A percentile compares a stretch with the other conserved stretches of the same genome.
These are phyloP conservation scores for Coregonus ussuriensis DNA, from an alignment of 2,797 vertebrate genomes.

Conservation along the genomic window DNA sequence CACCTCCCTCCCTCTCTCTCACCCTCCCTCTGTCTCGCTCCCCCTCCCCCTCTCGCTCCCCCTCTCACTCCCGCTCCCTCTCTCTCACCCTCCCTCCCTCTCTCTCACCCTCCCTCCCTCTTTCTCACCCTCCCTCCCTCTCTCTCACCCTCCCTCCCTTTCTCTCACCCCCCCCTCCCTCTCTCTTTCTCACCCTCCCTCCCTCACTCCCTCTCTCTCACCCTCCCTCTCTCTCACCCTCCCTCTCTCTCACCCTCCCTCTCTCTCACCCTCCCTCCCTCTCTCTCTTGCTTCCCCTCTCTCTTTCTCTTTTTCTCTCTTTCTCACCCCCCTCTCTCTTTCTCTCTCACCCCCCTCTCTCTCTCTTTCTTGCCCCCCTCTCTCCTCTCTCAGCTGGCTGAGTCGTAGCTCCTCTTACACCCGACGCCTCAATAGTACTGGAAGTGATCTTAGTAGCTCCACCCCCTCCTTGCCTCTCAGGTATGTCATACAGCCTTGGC, in stretches of 20 bases:
- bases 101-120: too few relatives aligned
- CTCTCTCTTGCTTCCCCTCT: too few relatives aligned
- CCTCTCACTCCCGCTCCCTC: too few relatives aligned
- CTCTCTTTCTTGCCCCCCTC: constrained; percentile 39
- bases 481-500: constrained; percentile 64
- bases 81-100: too few relatives aligned
- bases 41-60: too few relatives aligned
- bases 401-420: constrained; percentile 83
- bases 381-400: constrained; percentile 67
- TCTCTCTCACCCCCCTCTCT: constrained; percentile 14
- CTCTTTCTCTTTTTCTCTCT: too few relatives aligned
- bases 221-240: background rate
- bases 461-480: constrained; percentile 77
- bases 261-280: background rate
- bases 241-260: background rate
- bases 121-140: too few relatives aligned
- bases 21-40: too few relatives aligned
- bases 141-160: too few relatives aligned
- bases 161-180: background rate
- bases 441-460: constrained; percentile 73
- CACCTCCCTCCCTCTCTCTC: constrained; percentile 35
- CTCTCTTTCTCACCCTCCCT: background rate
- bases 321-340: too few relatives aligned
- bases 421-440: constrained; percentile 75
- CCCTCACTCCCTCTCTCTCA: too few relatives aligned